phyloP scores from a whole-genome alignment of 2,113 vertebrate genomes.

The Chrysemys picta region DNA sequence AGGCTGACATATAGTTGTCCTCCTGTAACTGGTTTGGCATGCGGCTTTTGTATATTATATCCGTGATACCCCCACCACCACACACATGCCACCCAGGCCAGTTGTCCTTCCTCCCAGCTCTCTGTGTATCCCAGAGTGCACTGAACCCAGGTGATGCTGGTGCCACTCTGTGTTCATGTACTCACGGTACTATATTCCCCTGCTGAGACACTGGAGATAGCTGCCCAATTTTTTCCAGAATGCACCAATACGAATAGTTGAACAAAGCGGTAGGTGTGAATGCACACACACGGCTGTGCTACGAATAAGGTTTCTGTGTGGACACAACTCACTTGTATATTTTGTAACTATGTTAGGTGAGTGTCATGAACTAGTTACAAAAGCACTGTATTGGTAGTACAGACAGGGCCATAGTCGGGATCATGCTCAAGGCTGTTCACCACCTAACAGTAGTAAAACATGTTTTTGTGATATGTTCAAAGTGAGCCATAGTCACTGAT shows the following conservation, averaged over 20 bases:
- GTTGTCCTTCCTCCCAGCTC: background rate
- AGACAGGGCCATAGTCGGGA: background rate
- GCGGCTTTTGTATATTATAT: background rate
- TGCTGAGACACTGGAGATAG: background rate
- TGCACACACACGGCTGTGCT: background rate
- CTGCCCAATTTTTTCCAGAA: background rate
- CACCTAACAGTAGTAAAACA: background rate
- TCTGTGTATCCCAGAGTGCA: background rate
- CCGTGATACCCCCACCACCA: background rate
- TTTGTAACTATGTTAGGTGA: background rate
- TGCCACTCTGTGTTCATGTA: background rate
- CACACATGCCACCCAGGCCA: background rate
- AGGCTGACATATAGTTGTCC: background rate
- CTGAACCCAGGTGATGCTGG: background rate
- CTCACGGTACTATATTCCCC: background rate
- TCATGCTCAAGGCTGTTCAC: background rate
- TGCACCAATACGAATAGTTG: background rate
- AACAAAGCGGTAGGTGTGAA: background rate
- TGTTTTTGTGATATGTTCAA: background rate
- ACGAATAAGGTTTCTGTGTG: background rate
- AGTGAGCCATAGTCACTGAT: background rate
- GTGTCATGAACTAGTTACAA: background rate
- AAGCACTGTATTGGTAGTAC: background rate
- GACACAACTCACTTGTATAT: background rate
- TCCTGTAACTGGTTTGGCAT: background rate